Percentiles rank a stretch among this genome's conserved stretches.
Evolutionary conservation across 2,888 invertebrate genomes (phyloP).

Genomic region (Panopea generosa): DNA sequence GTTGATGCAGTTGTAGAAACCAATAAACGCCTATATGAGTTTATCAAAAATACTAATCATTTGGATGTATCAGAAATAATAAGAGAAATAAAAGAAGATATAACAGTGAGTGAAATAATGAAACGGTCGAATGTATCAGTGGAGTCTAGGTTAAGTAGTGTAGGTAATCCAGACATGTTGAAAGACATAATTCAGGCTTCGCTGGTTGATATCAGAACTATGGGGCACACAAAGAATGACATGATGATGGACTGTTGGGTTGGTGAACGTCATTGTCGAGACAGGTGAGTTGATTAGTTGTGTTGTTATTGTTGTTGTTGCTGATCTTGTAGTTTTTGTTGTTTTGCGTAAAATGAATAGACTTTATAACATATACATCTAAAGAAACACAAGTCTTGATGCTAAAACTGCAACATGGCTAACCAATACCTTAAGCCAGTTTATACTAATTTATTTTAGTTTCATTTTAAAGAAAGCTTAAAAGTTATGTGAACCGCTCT

Average conservation of each 20-base stretch:
- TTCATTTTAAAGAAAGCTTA: too few relatives aligned
- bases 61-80: neutral
- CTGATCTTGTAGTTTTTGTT: too few relatives aligned
- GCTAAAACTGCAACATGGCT: too few relatives aligned
- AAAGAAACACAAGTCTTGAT: too few relatives aligned
- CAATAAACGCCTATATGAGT: conserved; percentile 13
- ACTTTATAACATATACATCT: too few relatives aligned
- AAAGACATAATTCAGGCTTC: neutral
- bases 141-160: conserved; percentile 3
- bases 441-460: too few relatives aligned
- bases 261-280: conserved; percentile 1
- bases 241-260: conserved; percentile 12
- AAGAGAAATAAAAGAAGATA: conserved; percentile 18
- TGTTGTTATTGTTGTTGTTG: too few relatives aligned
- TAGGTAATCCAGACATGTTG: conserved; percentile 16
- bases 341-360: too few relatives aligned
- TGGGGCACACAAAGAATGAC: conserved; percentile 12
- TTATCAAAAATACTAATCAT: neutral
- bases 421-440: too few relatives aligned
- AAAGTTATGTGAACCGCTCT: too few relatives aligned
- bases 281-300: too few relatives aligned
- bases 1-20: conserved; percentile 5
- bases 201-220: neutral
- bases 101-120: conserved; percentile 12
- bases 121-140: conserved; percentile 13